Evolutionary conservation across 2,888 invertebrate genomes (phyloP).

Genomic region (Amaurobius ferox): DNA sequence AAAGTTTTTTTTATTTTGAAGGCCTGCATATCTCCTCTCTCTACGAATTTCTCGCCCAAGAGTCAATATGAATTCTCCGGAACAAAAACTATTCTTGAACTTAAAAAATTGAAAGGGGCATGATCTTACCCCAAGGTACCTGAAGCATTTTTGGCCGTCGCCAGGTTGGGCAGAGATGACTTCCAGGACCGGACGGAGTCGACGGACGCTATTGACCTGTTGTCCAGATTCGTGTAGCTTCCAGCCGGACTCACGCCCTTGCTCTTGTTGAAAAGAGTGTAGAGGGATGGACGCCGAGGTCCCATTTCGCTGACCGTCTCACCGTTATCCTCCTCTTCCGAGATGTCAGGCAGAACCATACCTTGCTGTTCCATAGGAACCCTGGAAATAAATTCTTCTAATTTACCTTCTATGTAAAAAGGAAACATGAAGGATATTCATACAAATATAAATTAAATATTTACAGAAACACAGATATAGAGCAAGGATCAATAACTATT

Average conservation of each 20-base stretch:
- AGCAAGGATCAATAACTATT: too few relatives aligned
- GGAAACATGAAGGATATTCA: too few relatives aligned
- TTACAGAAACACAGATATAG: too few relatives aligned
- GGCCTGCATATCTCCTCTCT: not conserved
- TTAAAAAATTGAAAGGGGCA: slow-evolving; percentile 68
- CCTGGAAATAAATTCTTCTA: slow-evolving; percentile 77
- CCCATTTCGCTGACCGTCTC: slow-evolving; percentile 63
- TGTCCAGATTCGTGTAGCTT: slow-evolving; percentile 55
- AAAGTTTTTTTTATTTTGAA: too few relatives aligned
- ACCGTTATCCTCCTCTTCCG: slow-evolving; percentile 79
- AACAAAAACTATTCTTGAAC: not conserved
- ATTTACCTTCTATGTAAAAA: too few relatives aligned
- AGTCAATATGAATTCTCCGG: not conserved
- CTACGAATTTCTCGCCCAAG: not conserved
- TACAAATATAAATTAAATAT: too few relatives aligned
- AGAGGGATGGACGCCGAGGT: slow-evolving; percentile 53
- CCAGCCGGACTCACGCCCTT: slow-evolving; percentile 34
- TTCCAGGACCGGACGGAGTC: slow-evolving; percentile 49
- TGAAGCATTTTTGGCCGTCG: slow-evolving; percentile 64
- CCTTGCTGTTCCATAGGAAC: slow-evolving; percentile 81
- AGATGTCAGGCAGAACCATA: slow-evolving; percentile 81
- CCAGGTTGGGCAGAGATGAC: slow-evolving; percentile 36
- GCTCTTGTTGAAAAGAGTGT: slow-evolving; percentile 53
- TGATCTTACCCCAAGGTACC: slow-evolving; percentile 74
- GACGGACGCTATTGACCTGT: slow-evolving; percentile 36